Conservation (phyloP, 2,888 invertebrate genomes). For the Strigamia maritima region DNA sequence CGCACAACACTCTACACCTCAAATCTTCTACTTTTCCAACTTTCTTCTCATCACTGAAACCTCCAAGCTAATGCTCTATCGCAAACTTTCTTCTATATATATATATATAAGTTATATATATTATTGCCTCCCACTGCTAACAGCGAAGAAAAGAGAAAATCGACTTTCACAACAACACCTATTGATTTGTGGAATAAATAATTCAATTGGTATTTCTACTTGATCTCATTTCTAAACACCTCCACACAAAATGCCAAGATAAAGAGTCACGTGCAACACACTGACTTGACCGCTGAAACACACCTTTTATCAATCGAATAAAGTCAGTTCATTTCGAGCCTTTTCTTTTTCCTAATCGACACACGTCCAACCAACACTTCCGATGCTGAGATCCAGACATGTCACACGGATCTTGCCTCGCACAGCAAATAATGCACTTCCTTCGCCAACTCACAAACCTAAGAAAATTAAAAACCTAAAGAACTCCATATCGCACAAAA, state of each 20-base stretch:
- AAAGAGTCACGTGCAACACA: constrained; percentile 1
- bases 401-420: constrained; percentile 6
- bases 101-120: not conserved
- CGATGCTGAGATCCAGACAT: constrained; percentile 1
- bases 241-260: not conserved
- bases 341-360: constrained; percentile 29
- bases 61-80: not conserved
- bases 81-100: not conserved
- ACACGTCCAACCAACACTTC: constrained; percentile 24
- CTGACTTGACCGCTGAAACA: constrained; percentile 24
- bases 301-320: constrained; percentile 29
- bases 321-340: constrained; percentile 11
- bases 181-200: constrained; percentile 13
- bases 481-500: not conserved
- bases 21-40: constrained; percentile 5
- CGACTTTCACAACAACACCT: not conserved
- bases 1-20: not conserved
- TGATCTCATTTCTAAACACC: constrained; percentile 25
- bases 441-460: not conserved
- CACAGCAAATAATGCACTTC: constrained; percentile 24
- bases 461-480: not conserved
- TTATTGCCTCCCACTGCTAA: not conserved
- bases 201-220: constrained; percentile 12
- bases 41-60: constrained; percentile 8
- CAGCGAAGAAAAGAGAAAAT: not conserved